Base-by-base conservation (phyloP, 1,140 invertebrate species). In the Oryctes rhinoceros region DNA sequence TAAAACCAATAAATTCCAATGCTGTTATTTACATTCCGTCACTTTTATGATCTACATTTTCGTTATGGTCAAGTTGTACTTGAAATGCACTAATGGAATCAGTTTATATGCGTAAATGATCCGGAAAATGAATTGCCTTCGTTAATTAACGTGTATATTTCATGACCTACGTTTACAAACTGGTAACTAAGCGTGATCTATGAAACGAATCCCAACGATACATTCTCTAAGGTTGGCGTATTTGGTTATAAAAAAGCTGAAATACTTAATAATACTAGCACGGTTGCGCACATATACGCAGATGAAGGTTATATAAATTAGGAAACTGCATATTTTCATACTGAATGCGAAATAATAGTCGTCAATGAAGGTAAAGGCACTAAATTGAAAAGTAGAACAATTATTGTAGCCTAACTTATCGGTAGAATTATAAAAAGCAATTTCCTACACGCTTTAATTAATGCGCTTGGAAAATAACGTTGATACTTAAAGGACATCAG, bases 121-220 rank as follows among this genome's bases (percentile, higher is more conserved):
- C 53, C 53, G 53, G 53, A 62, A 62, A 62, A 62, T 62, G 53
- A 62, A 62, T 62, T 62, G 13, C 15, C 20, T 62, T 20, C 53
- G 13, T 62, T 62, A 62, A 62, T n/a, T 20, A 20, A 11, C 20
- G 39, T n/a, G n/a, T 20, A 13, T 13, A 15, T 62, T 62, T 6
- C 53, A 62, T 4, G 13, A 15, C 53, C 53, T 15, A 62, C 15
- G 53, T 62, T 13, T 20, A 53, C n/a, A 53, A 10, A n/a, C 0
- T 20, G 24, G 13, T 35, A 71, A 71, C 24, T 71, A 71, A 71
- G 4, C 3, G 65, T 35, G 5, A 15, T 20, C 65, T 24, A 24
- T 71, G 24, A 71, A 71, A 37, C 18, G 65, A 71, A 10, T 71
- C 53, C 35, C 9, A 44, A 10, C 39, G 15, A 30, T 71, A 71